Conservation (phyloP, 2,888 invertebrate species). For the Ormia ochracea region DNA sequence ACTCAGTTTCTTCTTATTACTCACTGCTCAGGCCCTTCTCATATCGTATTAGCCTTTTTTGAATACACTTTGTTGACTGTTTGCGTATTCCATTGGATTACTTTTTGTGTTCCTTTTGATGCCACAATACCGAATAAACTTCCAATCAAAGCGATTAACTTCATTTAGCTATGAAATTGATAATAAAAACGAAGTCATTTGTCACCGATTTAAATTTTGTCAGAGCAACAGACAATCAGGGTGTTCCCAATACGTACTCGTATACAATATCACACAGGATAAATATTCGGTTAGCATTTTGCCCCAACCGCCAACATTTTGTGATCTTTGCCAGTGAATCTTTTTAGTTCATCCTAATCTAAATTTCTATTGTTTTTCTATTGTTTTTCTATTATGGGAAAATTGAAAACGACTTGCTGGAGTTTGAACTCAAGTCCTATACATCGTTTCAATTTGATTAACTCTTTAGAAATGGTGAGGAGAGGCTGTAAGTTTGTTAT, state of each 20-base stretch:
- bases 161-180: conserved; percentile 42
- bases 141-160: conserved; percentile 53
- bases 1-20: conserved; percentile 1
- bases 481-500: too few species aligned
- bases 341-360: too few species aligned
- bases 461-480: too few species aligned
- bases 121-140: conserved; percentile 7
- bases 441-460: too few species aligned
- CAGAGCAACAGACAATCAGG: background rate
- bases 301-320: too few species aligned
- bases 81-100: conserved; percentile 11
- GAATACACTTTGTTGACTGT: conserved; percentile 20
- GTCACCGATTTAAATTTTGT: conserved; percentile 34
- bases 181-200: conserved; percentile 53
- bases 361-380: too few species aligned
- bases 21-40: background rate
- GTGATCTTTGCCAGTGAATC: too few species aligned
- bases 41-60: background rate
- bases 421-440: too few species aligned
- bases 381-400: too few species aligned
- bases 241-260: background rate
- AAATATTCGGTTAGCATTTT: too few species aligned
- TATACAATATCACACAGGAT: too few species aligned
- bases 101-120: background rate
- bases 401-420: too few species aligned